Percentiles rank a stretch among this genome's conserved stretches.
Evolutionary conservation across 2,113 vertebrate species (phyloP).

Genomic region (Origma solitaria): DNA sequence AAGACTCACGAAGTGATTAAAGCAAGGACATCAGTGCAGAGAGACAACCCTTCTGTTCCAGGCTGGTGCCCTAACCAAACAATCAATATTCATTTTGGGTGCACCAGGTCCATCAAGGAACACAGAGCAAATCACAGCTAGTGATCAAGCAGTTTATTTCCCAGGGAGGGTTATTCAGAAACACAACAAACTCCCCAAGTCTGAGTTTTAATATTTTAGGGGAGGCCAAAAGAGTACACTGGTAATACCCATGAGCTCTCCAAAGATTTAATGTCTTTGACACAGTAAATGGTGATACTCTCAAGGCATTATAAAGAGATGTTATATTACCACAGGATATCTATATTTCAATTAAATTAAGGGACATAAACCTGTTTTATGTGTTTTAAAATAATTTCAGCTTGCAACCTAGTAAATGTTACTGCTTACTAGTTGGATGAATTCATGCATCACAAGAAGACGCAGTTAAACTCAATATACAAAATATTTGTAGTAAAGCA

Average conservation of each 20-base stretch:
- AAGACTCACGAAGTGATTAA: not conserved
- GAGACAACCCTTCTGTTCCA: not conserved
- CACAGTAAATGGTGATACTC: not conserved
- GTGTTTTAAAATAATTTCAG: not conserved
- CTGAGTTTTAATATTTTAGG: not conserved
- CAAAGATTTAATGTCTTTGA: not conserved
- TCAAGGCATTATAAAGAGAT: not conserved
- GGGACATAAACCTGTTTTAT: not conserved
- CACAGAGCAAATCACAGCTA: not conserved
- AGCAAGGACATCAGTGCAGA: not conserved
- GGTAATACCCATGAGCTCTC: not conserved
- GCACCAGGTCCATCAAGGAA: not conserved
- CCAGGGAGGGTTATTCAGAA: not conserved
- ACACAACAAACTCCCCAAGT: not conserved
- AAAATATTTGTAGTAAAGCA: not conserved
- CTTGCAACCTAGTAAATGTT: not conserved
- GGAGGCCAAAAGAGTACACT: not conserved
- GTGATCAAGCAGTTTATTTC: not conserved
- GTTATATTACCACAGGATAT: not conserved
- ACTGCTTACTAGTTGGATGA: not conserved
- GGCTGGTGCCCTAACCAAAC: not conserved
- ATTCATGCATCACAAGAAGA: not conserved
- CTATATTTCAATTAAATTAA: not conserved
- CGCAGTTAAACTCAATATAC: not conserved
- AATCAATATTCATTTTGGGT: not conserved